These are phyloP conservation scores for Rutilus rutilus DNA, from an alignment of 2,113 vertebrate genomes.

Conservation along the genomic window DNA sequence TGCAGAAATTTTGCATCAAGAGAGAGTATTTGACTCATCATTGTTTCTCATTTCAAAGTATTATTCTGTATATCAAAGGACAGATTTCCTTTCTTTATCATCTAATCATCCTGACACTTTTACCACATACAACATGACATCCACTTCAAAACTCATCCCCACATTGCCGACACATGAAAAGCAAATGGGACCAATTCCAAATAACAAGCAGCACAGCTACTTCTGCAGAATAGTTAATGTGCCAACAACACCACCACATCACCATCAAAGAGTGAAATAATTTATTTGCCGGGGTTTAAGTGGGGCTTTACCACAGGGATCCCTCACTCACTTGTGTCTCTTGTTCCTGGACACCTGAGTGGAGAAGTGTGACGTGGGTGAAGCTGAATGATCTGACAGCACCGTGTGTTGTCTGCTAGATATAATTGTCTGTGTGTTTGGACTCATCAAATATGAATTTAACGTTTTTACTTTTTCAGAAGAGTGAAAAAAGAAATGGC, in stretches of 20 bases:
- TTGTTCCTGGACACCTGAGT: conserved; percentile 2
- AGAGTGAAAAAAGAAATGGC: not conserved
- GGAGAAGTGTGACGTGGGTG: conserved; percentile 33
- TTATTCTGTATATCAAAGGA: not conserved
- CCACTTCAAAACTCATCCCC: conserved; percentile 7
- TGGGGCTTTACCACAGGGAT: conserved; percentile 32
- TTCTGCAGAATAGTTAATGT: conserved; percentile 47
- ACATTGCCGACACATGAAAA: not conserved
- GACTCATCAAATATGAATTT: conserved; percentile 54
- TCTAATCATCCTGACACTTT: not conserved
- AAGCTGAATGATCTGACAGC: conserved; percentile 52
- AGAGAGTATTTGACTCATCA: not conserved
- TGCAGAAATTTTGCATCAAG: not conserved
- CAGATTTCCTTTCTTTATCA: not conserved
- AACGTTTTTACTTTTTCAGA: conserved; percentile 31
- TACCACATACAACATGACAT: not conserved
- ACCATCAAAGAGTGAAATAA: conserved; percentile 41
- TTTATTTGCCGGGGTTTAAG: conserved; percentile 45
- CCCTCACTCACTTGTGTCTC: conserved; percentile 20
- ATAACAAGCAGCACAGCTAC: conserved; percentile 35
- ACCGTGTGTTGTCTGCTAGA: conserved; percentile 10
- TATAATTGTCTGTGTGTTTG: conserved; percentile 44
- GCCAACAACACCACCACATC: conserved; percentile 38
- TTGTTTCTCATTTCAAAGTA: not conserved
- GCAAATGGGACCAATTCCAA: not conserved